These are phyloP conservation scores for Carpatolechia fugitivella DNA, from an alignment of 2,888 invertebrate species.

Conservation along the genomic window DNA sequence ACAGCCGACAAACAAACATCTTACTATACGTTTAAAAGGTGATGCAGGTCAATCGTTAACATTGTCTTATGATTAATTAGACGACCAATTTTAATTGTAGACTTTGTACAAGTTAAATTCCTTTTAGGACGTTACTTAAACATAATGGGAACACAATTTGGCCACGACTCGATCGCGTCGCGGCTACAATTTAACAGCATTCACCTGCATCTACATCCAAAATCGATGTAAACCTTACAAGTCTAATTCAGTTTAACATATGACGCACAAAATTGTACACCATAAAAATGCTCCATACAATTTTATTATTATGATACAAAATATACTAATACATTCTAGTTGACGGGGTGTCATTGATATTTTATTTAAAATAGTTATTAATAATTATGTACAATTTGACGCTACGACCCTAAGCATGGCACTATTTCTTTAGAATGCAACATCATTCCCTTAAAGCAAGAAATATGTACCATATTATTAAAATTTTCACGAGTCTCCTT, in stretches of 20 bases:
- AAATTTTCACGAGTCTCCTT: neutral
- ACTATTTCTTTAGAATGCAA: slow-evolving; percentile 66
- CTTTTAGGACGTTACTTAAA: slow-evolving; percentile 51
- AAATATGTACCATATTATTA: slow-evolving; percentile 57
- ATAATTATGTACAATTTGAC: slow-evolving; percentile 62
- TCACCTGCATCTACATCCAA: slow-evolving; percentile 64
- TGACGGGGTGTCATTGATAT: slow-evolving; percentile 47
- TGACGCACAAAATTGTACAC: slow-evolving; percentile 34
- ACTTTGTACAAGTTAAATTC: slow-evolving; percentile 46
- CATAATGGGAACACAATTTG: slow-evolving; percentile 56
- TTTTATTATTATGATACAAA: slow-evolving; percentile 52
- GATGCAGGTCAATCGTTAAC: slow-evolving; percentile 73
- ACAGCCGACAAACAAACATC: slow-evolving; percentile 69
- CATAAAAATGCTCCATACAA: slow-evolving; percentile 53
- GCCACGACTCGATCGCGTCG: slow-evolving; percentile 47
- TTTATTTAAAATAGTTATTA: slow-evolving; percentile 49
- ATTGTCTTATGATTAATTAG: slow-evolving; percentile 36
- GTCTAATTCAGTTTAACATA: slow-evolving; percentile 46
- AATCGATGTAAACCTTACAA: slow-evolving; percentile 41
- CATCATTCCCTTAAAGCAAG: slow-evolving; percentile 48
- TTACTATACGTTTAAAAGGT: slow-evolving; percentile 50
- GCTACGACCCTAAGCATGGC: slow-evolving; percentile 60
- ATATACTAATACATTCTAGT: slow-evolving; percentile 43
- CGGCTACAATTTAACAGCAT: slow-evolving; percentile 61
- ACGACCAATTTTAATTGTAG: slow-evolving; percentile 12